Evolutionary conservation across 1,140 invertebrate genomes (phyloP), one percentile per base, ranked within the genome.

Genomic region (Atta texana): DNA sequence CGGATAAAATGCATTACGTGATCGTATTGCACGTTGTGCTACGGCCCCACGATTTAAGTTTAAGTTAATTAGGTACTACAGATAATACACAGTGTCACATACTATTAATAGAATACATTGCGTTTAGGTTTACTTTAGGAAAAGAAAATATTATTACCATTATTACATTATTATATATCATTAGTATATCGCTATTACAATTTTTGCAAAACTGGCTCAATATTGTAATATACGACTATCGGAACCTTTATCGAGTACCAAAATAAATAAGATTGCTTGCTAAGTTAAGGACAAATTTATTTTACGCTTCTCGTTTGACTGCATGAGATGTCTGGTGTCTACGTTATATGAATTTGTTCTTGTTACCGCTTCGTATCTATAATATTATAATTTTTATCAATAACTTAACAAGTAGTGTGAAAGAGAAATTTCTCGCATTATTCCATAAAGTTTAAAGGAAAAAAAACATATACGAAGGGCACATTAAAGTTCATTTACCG

Each of bases 201-300:
- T 95, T 95, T 84, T 93, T 93, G 75, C 92, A 93, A 88, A 93
- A 95, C 92, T 93, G 93, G 93, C 93, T 95, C 94, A 94, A 95
- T 88, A 94, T 92, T 95, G 94, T 95, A 94, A 93, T 92, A 94
- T 95, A 95, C 90, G 88, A 93, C 85, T 93, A 93, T 91, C 87
- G 86, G 92, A 94, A 82, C 55, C 89, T 91, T 93, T 94, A 93
- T 93, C 90, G 91, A 94, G 92, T 94, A 94, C 93, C 93, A 94
- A 94, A 94, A 94, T 94, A 94, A 94, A 93, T 93, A 93, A 94
- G 93, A 94, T 93, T 92, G 93, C 94, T 94, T 94, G 94, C 92
- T 94, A 94, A 94, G 92, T 91, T 91, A 91, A 85, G 53, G 16
- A 63, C 24, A 74, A 81, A n/a, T 76, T 77, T 31, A 80, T 74